Evolutionary conservation across 2,113 vertebrate species (phyloP), one percentile per base, ranked within the genome.

Genomic region (Chaenogobius annularis): DNA sequence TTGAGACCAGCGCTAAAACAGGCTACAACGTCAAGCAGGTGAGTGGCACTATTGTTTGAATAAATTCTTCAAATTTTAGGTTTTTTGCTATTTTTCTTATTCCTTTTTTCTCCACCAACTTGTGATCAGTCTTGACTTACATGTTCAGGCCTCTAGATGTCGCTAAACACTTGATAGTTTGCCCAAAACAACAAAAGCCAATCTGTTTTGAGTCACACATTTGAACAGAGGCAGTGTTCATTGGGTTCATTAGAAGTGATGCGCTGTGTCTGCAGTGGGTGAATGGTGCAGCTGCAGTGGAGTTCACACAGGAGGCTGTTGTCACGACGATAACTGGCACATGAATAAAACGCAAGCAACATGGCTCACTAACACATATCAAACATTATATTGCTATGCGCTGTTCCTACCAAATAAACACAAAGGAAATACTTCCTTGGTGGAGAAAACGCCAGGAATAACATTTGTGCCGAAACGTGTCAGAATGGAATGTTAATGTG

Each of bases 1-100:
- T 96, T 5, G 96, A 97, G 89, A 94, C 93, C 79, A 94, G 93
- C 47, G 93, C 93, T 79, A 94, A 94, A 85, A 94, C 93, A 0
- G 93, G 93, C 37, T 93, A 93, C 80, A 94, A 94, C 44, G 93
- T 94, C 83, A 94, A 94, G 78, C 93, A 94, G 90, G 93, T 94
- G 69, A 88, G 82, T 44, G 10, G 10, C 10, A n/a, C 62, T 3
- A 11, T 20, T 23, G 22, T 26, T 20, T 58, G 19, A n/a, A n/a
- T 54, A 20, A 54, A 20, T 54, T 3, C 7, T 20, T 54, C 9
- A 54, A 20, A 54, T 20, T 8, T 20, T 2, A 54, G 5, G 20
- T 56, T 12, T 22, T 9, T 55, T 22, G 8, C 54, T 4, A 2
- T 9, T 17, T 7, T 55, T 20, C 17, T 22, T 55, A 22, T 55